phyloP scores from a whole-genome alignment of 2,113 vertebrate species.

The Etia nguti region DNA sequence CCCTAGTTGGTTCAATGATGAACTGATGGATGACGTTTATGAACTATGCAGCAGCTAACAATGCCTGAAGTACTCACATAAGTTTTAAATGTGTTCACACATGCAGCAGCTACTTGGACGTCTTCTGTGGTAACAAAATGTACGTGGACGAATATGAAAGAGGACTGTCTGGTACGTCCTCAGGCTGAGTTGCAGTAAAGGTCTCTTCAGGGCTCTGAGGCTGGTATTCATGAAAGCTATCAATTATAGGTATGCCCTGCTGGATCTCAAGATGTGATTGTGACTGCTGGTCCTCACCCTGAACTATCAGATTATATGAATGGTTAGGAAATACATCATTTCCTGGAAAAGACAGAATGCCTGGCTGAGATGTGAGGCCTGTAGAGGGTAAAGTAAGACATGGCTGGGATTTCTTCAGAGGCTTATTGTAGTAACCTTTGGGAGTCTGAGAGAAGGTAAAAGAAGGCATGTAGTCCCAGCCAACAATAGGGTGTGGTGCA shows the following conservation, averaged over 20 bases:
- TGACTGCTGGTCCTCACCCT: neutral
- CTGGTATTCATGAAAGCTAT: neutral
- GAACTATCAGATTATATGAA: neutral
- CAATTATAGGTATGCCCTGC: neutral
- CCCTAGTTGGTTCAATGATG: neutral
- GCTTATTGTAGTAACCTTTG: neutral
- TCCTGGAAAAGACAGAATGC: neutral
- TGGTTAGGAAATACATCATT: slow-evolving; percentile 12
- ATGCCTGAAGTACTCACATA: neutral
- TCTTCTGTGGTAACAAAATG: neutral
- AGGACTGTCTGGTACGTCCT: neutral
- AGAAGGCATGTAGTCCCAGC: neutral
- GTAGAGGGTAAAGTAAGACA: neutral
- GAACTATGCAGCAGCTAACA: neutral
- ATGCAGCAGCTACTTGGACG: neutral
- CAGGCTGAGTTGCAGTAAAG: neutral
- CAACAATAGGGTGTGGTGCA: too few relatives aligned
- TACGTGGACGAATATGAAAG: slow-evolving; percentile 12
- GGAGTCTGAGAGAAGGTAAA: neutral
- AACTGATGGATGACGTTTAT: neutral
- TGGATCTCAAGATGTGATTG: neutral
- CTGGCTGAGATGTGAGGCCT: neutral
- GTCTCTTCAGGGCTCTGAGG: neutral
- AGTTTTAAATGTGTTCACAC: neutral
- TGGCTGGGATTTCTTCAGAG: neutral